Evolutionary conservation across 2,113 vertebrate genomes (phyloP).

Genomic region (Sakesphorus luctuosus): DNA sequence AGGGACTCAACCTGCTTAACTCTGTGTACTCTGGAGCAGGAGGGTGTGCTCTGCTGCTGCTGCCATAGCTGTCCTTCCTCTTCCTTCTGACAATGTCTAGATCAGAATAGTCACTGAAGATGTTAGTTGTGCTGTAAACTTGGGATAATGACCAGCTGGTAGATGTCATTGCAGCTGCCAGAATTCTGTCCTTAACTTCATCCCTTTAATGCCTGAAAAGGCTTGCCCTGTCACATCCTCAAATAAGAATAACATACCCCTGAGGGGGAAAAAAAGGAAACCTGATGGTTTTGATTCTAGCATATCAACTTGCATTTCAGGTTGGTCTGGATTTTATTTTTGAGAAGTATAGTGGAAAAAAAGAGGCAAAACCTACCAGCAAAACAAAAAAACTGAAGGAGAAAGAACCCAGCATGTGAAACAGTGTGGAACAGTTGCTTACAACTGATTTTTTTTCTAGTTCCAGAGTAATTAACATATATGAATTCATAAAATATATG

Average conservation of each 20-base stretch:
- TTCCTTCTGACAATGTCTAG: neutral
- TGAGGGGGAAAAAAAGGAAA: neutral
- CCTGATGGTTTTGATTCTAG: neutral
- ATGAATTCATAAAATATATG: neutral
- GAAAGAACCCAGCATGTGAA: neutral
- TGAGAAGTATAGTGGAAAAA: neutral
- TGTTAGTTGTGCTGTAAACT: neutral
- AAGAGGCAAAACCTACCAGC: rapidly evolving
- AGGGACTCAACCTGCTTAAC: neutral
- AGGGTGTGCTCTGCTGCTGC: neutral
- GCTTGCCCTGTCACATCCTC: neutral
- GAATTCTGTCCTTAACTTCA: neutral
- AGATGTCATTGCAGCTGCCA: neutral
- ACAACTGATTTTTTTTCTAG: neutral
- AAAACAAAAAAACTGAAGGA: neutral
- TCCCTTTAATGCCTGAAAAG: neutral
- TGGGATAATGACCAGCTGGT: neutral
- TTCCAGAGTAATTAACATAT: neutral
- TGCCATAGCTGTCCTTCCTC: neutral
- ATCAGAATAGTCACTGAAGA: neutral
- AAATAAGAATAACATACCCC: neutral
- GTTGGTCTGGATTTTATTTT: neutral
- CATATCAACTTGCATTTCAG: neutral
- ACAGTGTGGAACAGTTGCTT: neutral
- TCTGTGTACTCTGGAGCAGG: neutral